A percentile compares a stretch with the other conserved stretches of the same genome.
phyloP scores from a whole-genome alignment of 2,113 vertebrate genomes.

The Ochotona curzoniae region DNA sequence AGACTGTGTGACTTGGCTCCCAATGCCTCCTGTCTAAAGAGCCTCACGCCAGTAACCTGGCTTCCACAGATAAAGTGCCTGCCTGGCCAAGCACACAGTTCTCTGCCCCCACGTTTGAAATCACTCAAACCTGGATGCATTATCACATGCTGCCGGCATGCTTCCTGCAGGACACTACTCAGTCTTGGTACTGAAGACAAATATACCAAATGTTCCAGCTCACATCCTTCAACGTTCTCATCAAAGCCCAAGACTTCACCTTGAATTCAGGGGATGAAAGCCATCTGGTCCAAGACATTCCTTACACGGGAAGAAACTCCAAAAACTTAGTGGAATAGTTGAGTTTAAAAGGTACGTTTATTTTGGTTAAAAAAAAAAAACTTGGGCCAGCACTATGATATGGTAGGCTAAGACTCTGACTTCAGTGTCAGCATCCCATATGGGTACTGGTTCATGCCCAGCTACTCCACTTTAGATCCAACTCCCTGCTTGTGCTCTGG shows the following conservation, averaged over 20 bases:
- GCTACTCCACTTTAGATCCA: too few relatives aligned
- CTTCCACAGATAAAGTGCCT: background rate
- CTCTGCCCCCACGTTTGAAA: background rate
- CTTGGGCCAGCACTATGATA: too few relatives aligned
- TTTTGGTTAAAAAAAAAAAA: too few relatives aligned
- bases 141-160: background rate
- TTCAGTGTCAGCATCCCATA: too few relatives aligned
- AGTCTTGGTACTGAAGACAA: background rate
- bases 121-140: background rate
- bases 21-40: background rate
- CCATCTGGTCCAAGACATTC: background rate
- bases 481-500: too few relatives aligned
- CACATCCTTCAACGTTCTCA: background rate
- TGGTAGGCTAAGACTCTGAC: too few relatives aligned
- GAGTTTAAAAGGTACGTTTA: too few relatives aligned
- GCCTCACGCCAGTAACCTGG: background rate
- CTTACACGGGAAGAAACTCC: too few relatives aligned
- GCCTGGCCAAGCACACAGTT: background rate
- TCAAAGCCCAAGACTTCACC: background rate
- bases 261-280: background rate
- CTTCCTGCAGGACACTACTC: background rate
- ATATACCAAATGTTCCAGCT: background rate
- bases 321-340: too few relatives aligned
- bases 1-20: accelerated
- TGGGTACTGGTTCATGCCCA: too few relatives aligned